Base-by-base conservation (phyloP, 1,140 invertebrate species). In the Atta cephalotes region DNA sequence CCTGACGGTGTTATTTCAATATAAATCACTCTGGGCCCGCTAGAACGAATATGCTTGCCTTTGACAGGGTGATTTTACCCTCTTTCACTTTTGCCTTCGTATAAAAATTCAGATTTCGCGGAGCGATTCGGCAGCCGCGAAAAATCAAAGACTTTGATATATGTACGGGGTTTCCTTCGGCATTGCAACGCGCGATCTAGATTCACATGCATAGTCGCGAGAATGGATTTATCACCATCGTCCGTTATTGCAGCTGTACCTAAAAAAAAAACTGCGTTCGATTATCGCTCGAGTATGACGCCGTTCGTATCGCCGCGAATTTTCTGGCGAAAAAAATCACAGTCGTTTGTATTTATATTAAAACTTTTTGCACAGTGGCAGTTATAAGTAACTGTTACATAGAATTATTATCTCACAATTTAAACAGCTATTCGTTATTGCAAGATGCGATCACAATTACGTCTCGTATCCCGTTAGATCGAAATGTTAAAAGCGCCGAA, bases 1-100 rank as follows among this genome's bases (percentile, higher is more conserved):
- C 70, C 82, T 85, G 80, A 80, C 80, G 80, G 58, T 85, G 80
- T 87, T 87, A 87, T 87, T 87, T 87, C 86, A 87, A 87, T 87
- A 85, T 87, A 87, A 87, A 85, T 87, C 86, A 72, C 70, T 76
- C 39, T 60, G 45, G 65, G 45, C 62, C 31, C 53, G 70, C 68
- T 21, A 31, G 49, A 68, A 31, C 78, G 79, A 87, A 87, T 87
- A 87, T 85, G 86, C 80, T 87, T 86, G 74, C 85, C 77, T 86
- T 86, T 80, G 85, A 86, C 85, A 86, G 65, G 62, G 62, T 70
- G 76, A 80, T 86, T 86, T 86, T 65, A 31, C 63, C 74, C 62
- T 66, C 74, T 85, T 79, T 85, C 82, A 85, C 82, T 85, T 79
- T 79, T 79, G 49, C 82, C 82, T 79, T 65, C 82, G 28, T 79